phyloP scores from a whole-genome alignment of 2,113 vertebrate genomes.

The Corydoras maculifer region DNA sequence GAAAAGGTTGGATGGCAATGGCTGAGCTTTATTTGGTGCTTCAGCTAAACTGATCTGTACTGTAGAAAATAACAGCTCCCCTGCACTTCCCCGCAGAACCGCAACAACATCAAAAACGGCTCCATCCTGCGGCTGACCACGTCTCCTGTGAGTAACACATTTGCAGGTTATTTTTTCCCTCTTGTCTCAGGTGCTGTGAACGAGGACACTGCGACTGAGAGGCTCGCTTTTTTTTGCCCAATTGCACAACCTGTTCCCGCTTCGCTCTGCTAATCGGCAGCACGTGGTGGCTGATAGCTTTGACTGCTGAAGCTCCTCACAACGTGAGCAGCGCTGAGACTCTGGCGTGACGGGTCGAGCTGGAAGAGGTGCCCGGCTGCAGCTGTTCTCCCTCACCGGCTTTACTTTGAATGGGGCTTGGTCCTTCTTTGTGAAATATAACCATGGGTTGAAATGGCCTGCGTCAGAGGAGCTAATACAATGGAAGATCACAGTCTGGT shows the following conservation, averaged over 20 bases:
- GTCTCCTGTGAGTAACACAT: constrained; percentile 80
- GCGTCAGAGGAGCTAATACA: not conserved
- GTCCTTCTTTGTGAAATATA: constrained; percentile 9
- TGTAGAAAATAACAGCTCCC: not conserved
- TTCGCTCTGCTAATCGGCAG: constrained; percentile 24
- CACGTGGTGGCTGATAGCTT: constrained; percentile 23
- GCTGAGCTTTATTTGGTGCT: not conserved
- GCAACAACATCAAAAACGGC: constrained; percentile 96
- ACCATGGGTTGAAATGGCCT: not conserved
- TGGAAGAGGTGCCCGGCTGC: constrained; percentile 6
- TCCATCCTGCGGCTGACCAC: constrained; percentile 89
- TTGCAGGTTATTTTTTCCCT: constrained; percentile 1
- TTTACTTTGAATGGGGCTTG: not conserved
- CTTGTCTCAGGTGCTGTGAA: not conserved
- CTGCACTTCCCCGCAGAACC: constrained; percentile 71
- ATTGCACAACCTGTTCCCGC: constrained; percentile 3
- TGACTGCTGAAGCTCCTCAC: constrained; percentile 11
- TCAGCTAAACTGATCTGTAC: not conserved
- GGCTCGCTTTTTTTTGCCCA: constrained; percentile 8
- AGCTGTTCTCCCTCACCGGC: constrained; percentile 19
- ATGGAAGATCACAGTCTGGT: too few species aligned
- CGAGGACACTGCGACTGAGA: constrained; percentile 6
- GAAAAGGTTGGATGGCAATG: constrained; percentile 75
- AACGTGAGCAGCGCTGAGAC: constrained; percentile 18
- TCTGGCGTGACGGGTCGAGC: constrained; percentile 17